phyloP scores from a whole-genome alignment of 2,888 invertebrate species.

The Andrena minutula region DNA sequence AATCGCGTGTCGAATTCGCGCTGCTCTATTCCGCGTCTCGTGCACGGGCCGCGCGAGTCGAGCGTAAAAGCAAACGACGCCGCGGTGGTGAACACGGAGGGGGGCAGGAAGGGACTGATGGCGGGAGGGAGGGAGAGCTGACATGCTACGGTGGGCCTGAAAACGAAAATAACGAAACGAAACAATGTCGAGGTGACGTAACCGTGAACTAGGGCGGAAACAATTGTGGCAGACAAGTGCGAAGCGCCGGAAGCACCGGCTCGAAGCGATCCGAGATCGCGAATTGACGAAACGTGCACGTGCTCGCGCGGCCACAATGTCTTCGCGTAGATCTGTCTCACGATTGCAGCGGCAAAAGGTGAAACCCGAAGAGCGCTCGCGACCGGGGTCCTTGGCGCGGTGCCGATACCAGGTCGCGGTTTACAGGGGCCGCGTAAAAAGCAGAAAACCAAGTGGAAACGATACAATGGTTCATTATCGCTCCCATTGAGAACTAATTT shows the following conservation, averaged over 20 bases:
- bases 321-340: slow-evolving; percentile 44
- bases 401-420: slow-evolving; percentile 6
- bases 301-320: slow-evolving; percentile 56
- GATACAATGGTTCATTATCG: slow-evolving; percentile 50
- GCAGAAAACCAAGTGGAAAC: slow-evolving; percentile 14
- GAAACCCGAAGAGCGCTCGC: slow-evolving; percentile 30
- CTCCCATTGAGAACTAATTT: slow-evolving; percentile 42
- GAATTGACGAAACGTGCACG: slow-evolving; percentile 65
- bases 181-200: slow-evolving; percentile 84
- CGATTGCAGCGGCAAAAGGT: slow-evolving; percentile 40
- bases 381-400: slow-evolving; percentile 14
- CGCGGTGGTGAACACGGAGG: slow-evolving; percentile 25
- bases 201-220: slow-evolving; percentile 84
- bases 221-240: slow-evolving; percentile 84
- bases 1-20: slow-evolving; percentile 3
- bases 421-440: slow-evolving; percentile 6
- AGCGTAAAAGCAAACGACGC: slow-evolving; percentile 50
- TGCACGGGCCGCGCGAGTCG: slow-evolving; percentile 35
- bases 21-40: slow-evolving; percentile 1
- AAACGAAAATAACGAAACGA: slow-evolving; percentile 84
- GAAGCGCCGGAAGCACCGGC: slow-evolving; percentile 82
- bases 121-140: slow-evolving; percentile 69
- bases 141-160: slow-evolving; percentile 84
- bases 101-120: background rate
- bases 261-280: slow-evolving; percentile 64